A percentile compares a stretch with the other conserved stretches of the same genome.
Conservation (phyloP, 2,797 vertebrate genomes). For the Dendrocincla tyrannina region DNA sequence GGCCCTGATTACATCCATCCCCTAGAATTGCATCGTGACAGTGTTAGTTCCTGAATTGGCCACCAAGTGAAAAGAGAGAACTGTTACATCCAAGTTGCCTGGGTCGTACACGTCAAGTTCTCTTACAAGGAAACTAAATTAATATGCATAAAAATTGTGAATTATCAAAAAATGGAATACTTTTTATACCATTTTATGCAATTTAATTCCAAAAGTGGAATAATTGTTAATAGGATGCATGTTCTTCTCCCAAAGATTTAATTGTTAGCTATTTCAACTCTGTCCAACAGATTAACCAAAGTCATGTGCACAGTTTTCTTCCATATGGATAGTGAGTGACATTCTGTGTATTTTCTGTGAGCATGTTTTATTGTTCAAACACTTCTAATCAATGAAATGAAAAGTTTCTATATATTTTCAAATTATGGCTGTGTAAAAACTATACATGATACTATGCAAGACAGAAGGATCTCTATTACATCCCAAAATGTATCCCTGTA, state of each 20-base stretch:
- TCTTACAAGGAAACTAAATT: background rate
- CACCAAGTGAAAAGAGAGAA: background rate
- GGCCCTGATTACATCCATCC: background rate
- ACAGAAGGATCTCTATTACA: background rate
- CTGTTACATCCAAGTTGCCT: background rate
- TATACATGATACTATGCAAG: rapidly evolving
- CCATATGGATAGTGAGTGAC: background rate
- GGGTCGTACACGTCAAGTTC: background rate
- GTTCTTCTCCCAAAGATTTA: background rate
- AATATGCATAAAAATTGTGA: background rate
- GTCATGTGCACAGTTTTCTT: background rate
- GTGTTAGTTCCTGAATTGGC: background rate
- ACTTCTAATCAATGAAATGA: background rate
- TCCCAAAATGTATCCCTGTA: rapidly evolving
- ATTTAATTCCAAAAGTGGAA: background rate
- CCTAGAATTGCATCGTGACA: background rate
- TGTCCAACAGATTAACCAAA: background rate
- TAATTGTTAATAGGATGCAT: background rate
- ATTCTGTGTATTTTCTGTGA: background rate
- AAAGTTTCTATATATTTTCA: background rate
- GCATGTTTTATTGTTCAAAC: background rate
- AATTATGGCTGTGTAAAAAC: background rate
- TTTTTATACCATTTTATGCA: too few relatives aligned
- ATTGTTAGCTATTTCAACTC: background rate
- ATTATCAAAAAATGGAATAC: background rate